A percentile compares a stretch with the other conserved stretches of the same genome.
Evolutionary conservation across 2,888 invertebrate species (phyloP).

Genomic region (Lottia gigantea): DNA sequence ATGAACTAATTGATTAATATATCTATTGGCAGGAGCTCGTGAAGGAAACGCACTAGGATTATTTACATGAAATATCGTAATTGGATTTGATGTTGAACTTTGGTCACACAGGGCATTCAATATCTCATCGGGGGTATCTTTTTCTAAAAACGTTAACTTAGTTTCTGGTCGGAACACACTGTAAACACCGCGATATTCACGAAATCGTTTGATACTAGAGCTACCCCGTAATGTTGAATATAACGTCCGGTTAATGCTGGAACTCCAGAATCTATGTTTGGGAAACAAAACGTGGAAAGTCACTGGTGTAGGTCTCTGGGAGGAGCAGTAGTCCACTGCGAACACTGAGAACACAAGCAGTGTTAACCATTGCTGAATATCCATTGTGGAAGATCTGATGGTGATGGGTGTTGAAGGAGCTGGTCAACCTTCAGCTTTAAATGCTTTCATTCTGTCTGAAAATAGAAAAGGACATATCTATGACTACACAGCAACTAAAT

Average conservation of each 20-base stretch:
- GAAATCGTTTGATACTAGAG: slow-evolving; percentile 14
- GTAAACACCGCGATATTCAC: slow-evolving; percentile 20
- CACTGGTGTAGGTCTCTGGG: background rate
- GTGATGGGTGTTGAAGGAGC: too few species aligned
- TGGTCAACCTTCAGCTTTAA: too few species aligned
- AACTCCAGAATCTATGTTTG: background rate
- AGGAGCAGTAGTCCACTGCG: background rate
- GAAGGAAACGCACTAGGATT: slow-evolving; percentile 15
- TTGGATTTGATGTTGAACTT: slow-evolving; percentile 16
- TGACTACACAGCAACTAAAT: too few species aligned
- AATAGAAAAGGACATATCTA: too few species aligned
- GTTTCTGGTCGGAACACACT: slow-evolving; percentile 19
- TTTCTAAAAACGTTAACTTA: slow-evolving; percentile 10
- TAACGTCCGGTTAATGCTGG: background rate
- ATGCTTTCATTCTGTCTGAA: too few species aligned
- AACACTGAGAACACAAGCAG: background rate
- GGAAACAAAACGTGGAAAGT: slow-evolving; percentile 7
- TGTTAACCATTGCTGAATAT: background rate
- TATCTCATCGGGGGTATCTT: slow-evolving; percentile 18
- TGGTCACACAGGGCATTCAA: slow-evolving; percentile 22
- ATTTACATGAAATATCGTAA: slow-evolving; percentile 19
- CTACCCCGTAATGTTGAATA: background rate
- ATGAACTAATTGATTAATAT: slow-evolving; percentile 16
- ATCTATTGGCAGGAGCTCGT: slow-evolving; percentile 16
- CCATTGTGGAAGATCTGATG: background rate